A percentile compares a stretch with the other conserved stretches of the same genome.
These are phyloP conservation scores for Dallia pectoralis DNA, from an alignment of 2,797 vertebrate species.

Conservation along the genomic window DNA sequence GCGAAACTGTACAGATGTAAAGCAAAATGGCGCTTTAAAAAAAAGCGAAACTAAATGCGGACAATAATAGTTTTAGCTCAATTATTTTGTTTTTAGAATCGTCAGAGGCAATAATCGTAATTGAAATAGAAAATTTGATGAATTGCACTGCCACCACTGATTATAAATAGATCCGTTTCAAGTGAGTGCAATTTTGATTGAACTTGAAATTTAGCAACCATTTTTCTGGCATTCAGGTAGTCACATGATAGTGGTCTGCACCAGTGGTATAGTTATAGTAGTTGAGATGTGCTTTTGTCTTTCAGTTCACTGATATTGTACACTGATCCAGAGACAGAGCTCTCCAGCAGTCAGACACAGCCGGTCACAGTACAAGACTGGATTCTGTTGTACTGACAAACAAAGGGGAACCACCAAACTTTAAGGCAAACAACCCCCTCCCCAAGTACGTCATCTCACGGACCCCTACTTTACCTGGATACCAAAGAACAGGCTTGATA, in stretches of 20 bases:
- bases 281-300: not conserved
- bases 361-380: not conserved
- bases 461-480: conserved; percentile 2
- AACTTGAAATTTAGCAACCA: not conserved
- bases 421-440: conserved; percentile 10
- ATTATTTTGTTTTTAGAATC: too few species aligned
- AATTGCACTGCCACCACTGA: too few species aligned
- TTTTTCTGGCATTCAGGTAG: not conserved
- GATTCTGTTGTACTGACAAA: not conserved
- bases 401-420: not conserved
- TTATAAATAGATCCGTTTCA: not conserved
- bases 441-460: not conserved
- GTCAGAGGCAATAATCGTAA: too few species aligned
- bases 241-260: not conserved
- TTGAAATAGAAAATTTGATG: too few species aligned
- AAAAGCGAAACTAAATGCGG: too few species aligned
- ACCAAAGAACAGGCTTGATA: conserved; percentile 6
- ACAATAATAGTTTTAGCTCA: too few species aligned
- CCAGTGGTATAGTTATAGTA: not conserved
- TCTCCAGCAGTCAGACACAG: not conserved
- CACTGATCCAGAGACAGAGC: not conserved
- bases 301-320: not conserved
- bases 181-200: not conserved
- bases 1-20: too few species aligned
- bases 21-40: too few species aligned